Conservation (phyloP, 1,140 invertebrate species). For the Heterodera schachtii region DNA sequence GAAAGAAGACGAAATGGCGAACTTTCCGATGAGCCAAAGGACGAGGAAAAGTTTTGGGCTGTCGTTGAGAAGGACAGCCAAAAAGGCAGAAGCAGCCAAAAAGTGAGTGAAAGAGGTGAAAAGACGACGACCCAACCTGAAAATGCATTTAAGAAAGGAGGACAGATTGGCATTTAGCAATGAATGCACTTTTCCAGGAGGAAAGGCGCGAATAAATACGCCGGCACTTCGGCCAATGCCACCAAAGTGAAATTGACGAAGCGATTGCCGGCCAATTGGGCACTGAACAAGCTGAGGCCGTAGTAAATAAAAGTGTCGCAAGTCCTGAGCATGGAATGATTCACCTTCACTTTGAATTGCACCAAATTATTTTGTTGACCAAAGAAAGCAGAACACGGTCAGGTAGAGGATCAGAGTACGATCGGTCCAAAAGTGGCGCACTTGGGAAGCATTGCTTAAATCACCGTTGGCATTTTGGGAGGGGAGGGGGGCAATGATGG, state of each 20-base stretch:
- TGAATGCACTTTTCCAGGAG: conserved; percentile 56
- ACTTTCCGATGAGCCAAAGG: conserved; percentile 48
- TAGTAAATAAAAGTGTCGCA: conserved; percentile 66
- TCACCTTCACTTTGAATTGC: not conserved
- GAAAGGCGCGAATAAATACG: conserved; percentile 53
- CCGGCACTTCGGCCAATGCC: conserved; percentile 65
- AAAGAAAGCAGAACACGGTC: conserved; percentile 42
- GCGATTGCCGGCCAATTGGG: conserved; percentile 63
- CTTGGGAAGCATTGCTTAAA: conserved; percentile 4
- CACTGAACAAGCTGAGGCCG: conserved; percentile 65
- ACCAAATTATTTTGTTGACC: conserved; percentile 28
- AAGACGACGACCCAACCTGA: conserved; percentile 33
- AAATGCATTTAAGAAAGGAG: not conserved
- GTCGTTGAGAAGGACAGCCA: conserved; percentile 41
- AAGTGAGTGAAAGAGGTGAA: conserved; percentile 46
- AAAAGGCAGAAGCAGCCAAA: conserved; percentile 41
- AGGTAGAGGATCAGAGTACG: conserved; percentile 43
- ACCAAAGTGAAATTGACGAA: conserved; percentile 66
- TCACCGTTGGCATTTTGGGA: not conserved
- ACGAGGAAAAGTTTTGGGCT: not conserved
- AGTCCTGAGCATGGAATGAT: conserved; percentile 21
- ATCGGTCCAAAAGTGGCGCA: conserved; percentile 19
- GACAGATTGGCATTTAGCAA: not conserved
- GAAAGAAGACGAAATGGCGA: conserved; percentile 48
- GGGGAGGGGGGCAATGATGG: not conserved